Evolutionary conservation across 2,888 invertebrate genomes (phyloP).

Genomic region (Parnassius mnemosyne): DNA sequence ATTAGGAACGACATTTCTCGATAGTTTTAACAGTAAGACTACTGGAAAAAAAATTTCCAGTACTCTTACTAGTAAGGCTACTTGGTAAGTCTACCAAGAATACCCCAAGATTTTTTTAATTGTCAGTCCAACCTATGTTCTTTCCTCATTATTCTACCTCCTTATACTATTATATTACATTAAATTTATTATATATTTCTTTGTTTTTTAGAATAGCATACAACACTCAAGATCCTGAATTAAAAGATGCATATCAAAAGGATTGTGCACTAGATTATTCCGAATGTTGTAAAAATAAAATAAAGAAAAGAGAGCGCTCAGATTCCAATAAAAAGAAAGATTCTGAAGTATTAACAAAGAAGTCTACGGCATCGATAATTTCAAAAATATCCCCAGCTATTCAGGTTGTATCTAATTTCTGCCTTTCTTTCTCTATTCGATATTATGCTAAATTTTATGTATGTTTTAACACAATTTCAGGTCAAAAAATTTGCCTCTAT

Average conservation of each 20-base stretch:
- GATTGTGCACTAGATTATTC: conserved; percentile 57
- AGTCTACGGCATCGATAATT: conserved; percentile 41
- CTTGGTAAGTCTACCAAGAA: too few relatives aligned
- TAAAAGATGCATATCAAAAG: conserved; percentile 60
- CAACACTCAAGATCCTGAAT: conserved; percentile 59
- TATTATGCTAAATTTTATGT: background rate
- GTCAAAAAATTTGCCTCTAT: conserved; percentile 75
- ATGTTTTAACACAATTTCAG: conserved; percentile 37
- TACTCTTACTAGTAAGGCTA: too few relatives aligned
- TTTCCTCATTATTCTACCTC: too few relatives aligned
- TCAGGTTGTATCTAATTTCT: conserved; percentile 46
- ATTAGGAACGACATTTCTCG: too few relatives aligned
- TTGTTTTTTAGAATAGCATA: conserved; percentile 60
- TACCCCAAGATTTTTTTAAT: too few relatives aligned
- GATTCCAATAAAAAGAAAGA: conserved; percentile 50
- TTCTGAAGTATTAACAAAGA: conserved; percentile 37
- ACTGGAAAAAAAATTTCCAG: too few relatives aligned
- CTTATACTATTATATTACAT: too few relatives aligned
- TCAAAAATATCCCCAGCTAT: conserved; percentile 66
- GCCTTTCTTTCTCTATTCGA: background rate
- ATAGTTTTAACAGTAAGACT: too few relatives aligned
- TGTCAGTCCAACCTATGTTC: too few relatives aligned
- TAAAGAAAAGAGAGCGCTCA: conserved; percentile 46
- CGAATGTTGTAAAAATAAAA: conserved; percentile 63
- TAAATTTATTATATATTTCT: conserved; percentile 1